Conservation (phyloP, 2,113 vertebrate species). For the Hipposideros armiger region DNA sequence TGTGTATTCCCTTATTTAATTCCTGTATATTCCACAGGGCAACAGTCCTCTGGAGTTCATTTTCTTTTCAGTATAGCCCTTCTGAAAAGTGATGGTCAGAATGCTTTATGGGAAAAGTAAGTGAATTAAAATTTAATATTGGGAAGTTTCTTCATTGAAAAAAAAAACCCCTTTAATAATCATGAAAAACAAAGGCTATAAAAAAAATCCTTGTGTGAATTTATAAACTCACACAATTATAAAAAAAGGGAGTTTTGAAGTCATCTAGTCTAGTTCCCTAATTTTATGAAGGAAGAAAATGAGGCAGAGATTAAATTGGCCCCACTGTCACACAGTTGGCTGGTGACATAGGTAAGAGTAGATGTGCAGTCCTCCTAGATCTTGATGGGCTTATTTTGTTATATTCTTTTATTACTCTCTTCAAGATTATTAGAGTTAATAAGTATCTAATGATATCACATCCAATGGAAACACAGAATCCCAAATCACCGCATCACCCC, state of each 20-base stretch:
- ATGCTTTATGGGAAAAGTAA: background rate
- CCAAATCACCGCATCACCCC: background rate
- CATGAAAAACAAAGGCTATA: background rate
- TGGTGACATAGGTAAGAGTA: background rate
- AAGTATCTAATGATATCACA: background rate
- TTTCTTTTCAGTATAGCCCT: background rate
- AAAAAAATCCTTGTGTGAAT: background rate
- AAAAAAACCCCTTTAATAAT: background rate
- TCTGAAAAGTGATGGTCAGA: background rate
- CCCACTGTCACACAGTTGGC: background rate
- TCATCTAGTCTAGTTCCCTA: background rate
- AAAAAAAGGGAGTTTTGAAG: background rate
- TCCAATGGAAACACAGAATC: background rate
- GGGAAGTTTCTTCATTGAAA: background rate
- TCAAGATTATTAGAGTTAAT: background rate
- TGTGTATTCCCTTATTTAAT: background rate
- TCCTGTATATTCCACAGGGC: background rate
- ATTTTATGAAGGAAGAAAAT: background rate
- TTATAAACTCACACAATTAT: background rate
- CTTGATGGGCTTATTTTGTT: background rate
- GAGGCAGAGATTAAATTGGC: background rate
- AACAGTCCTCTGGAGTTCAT: background rate
- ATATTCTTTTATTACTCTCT: background rate
- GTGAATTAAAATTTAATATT: constrained; percentile 28
- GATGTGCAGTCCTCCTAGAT: background rate